A percentile compares a stretch with the other conserved stretches of the same genome.
These are phyloP conservation scores for Phortica magna DNA, from an alignment of 2,888 invertebrate genomes.

Conservation along the genomic window DNA sequence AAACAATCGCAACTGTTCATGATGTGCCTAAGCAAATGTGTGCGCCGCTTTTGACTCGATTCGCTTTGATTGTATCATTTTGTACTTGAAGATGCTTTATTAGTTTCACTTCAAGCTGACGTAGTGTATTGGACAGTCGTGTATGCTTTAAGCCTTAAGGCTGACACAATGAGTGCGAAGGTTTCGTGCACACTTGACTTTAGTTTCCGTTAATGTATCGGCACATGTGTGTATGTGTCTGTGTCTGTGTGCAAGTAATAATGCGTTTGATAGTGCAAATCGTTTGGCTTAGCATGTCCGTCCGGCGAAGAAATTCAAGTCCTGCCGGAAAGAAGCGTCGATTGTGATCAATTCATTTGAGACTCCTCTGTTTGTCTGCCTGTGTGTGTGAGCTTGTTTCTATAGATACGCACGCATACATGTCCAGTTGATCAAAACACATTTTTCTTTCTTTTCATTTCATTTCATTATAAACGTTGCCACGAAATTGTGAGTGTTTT, in stretches of 20 bases:
- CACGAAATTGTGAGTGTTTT: constrained; percentile 8
- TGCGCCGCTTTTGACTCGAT: too few species aligned
- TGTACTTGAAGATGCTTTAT: too few species aligned
- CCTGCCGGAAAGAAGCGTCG: constrained; percentile 23
- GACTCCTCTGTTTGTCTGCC: background rate
- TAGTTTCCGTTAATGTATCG: background rate
- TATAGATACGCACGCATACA: background rate
- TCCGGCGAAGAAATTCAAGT: background rate
- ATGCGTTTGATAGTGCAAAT: background rate
- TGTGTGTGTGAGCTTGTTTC: background rate
- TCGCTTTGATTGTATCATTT: too few species aligned
- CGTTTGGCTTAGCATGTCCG: background rate
- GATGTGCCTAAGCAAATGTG: too few species aligned
- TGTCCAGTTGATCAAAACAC: background rate
- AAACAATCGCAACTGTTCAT: too few species aligned
- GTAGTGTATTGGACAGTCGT: background rate
- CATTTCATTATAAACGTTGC: background rate
- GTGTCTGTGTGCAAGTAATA: background rate
- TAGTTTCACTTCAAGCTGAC: background rate
- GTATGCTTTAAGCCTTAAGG: background rate
- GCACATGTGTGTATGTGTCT: background rate
- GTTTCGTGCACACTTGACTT: background rate
- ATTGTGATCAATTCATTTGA: background rate
- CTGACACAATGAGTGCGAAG: background rate
- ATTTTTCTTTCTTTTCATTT: too few species aligned